Evolutionary conservation across 2,797 vertebrate species (phyloP), one percentile per base, ranked within the genome.

Genomic region (Jordanella pulchra): DNA sequence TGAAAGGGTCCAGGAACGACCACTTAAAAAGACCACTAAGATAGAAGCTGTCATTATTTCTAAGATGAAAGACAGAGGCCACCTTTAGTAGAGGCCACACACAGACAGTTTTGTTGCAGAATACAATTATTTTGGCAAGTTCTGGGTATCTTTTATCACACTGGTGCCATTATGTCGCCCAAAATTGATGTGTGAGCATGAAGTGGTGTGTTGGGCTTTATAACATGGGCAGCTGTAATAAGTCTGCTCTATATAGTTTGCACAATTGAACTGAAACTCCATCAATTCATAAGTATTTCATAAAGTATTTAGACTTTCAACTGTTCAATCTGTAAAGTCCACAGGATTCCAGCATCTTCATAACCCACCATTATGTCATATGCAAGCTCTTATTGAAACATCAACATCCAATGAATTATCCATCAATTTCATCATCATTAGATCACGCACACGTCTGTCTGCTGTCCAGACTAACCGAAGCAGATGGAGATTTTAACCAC

Each of bases 41-140:
- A 89, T 86, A 81, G 90, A 90, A 88, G 89, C 89, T 89, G 87
- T 92, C 84, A 92, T 92, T 89, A 91, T 88, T 87, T 86, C 77
- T 68, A 75, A 72, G 73, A 61, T 68, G 66, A 70, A 48, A 86
- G 73, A 77, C 70, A 51, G 69, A 71, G 79, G 75, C 77, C 81
- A 79, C 50, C 64, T 55, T 39, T 83, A 89, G 89, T 83, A 84
- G 83, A 89, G 85, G 81, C 89, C 83, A 89, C 91, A 92, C 90
- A 72, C 84, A 72, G 71, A 65, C 55, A 58, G 58, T 13, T 56
- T 17, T 54, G 61, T 63, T 27, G 17, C n/a, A 2, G 27, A 50
- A 45, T 55, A 39, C 35, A 30, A 14, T 71, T 53, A 81, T 79
- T 84, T 80, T 69, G 75, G 80, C 69, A 80, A 65, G 21, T 56